Base-by-base conservation (phyloP, 2,113 vertebrate species). In the Camelus bactrianus region DNA sequence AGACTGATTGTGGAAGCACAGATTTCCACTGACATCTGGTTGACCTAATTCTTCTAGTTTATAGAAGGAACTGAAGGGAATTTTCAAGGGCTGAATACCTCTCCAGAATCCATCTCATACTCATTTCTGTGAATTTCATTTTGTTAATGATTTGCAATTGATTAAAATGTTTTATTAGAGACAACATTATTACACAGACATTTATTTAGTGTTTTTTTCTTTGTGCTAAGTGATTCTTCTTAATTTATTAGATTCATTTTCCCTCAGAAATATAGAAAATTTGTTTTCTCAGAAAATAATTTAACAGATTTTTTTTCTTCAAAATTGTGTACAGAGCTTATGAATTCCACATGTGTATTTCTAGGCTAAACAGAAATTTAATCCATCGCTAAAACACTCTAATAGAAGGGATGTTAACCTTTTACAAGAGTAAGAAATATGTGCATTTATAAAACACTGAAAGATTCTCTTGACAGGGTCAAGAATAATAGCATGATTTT, bases 211-310 rank as follows among this genome's bases (percentile, higher is more conserved):
- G 22, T 3, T 48, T 92, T 8, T 6, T n/a, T n/a, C 8, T 8
- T 75, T 92, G 13, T 70, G 30, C 48, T 83, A 56, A 95, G 35
- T 26, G 46, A 35, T 60, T 92, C 16, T 16, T 28, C 73, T 75
- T 62, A 58, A 69, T 20, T 65, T 26, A 13, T 5, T 13, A 54
- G 1, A 83, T 79, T 52, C 28, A 1, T 75, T 67, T 81, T 38
- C 6, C 8, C 16, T n/a, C 38, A 50, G 60, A 76, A 32, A 79
- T 46, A 9, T 28, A 64, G 35, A 80, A 32, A 35, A 20, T 1
- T 81, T 90, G 56, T 73, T 54, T 87, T 30, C 22, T 84, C n/a
- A 46, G 35, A 20, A 73, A 50, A 42, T 15, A 75, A 46, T 48
- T 69, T 35, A 35, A 30, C 26, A 54, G 20, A 32, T 83, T 52